A percentile compares a stretch with the other conserved stretches of the same genome.
phyloP scores from a whole-genome alignment of 2,888 invertebrate species.

The Drosophila anomalata region DNA sequence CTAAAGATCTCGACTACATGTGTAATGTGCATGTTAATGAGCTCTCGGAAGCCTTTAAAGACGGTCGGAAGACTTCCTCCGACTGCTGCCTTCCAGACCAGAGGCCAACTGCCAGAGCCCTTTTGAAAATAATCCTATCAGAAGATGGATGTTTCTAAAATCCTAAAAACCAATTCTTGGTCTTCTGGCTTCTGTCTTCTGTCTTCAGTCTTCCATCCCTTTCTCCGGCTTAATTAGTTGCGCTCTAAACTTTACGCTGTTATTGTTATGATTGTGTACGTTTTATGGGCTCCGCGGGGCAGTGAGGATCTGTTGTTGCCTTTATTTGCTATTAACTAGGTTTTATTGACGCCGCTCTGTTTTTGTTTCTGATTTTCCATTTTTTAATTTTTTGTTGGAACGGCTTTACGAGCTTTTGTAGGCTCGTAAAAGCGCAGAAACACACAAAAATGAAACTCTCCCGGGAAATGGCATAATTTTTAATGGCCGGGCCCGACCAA shows the following conservation, averaged over 20 bases:
- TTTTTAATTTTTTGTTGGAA: slow-evolving; percentile 18
- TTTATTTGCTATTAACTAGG: slow-evolving; percentile 77
- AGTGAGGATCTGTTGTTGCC: slow-evolving; percentile 63
- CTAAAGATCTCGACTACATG: slow-evolving; percentile 49
- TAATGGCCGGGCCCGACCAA: slow-evolving; percentile 35
- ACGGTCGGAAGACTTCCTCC: too few relatives aligned
- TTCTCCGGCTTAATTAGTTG: slow-evolving; percentile 67
- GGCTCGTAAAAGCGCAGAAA: slow-evolving; percentile 58
- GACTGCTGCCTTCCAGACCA: too few relatives aligned
- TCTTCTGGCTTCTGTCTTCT: neutral
- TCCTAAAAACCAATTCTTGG: neutral
- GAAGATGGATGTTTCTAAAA: neutral
- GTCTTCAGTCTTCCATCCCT: neutral
- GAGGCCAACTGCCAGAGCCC: too few relatives aligned
- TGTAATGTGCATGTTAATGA: slow-evolving; percentile 67
- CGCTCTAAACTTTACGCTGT: slow-evolving; percentile 68
- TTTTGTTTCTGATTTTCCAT: slow-evolving; percentile 24
- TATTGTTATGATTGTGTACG: slow-evolving; percentile 62
- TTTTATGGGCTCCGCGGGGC: slow-evolving; percentile 35
- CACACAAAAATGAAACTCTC: slow-evolving; percentile 37
- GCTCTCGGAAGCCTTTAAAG: slow-evolving; percentile 10
- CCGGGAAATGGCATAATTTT: slow-evolving; percentile 68
- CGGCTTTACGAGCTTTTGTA: slow-evolving; percentile 61
- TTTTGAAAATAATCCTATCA: too few relatives aligned
- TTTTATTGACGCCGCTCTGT: slow-evolving; percentile 63